These are phyloP conservation scores for Amblyopsis rosae DNA, from an alignment of 2,113 vertebrate genomes.

Conservation along the genomic window DNA sequence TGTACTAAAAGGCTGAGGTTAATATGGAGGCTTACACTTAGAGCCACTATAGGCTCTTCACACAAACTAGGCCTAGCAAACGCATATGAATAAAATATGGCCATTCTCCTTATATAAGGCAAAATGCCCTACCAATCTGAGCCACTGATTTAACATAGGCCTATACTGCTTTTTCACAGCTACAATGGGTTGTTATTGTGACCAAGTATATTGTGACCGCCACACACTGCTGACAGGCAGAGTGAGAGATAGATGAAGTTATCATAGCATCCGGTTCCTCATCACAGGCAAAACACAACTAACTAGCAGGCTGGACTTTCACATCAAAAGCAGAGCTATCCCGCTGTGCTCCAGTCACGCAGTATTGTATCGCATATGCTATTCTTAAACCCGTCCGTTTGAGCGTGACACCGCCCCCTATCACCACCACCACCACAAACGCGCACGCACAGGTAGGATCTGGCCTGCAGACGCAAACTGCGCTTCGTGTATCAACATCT, in stretches of 20 bases:
- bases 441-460: conserved; percentile 33
- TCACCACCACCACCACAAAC: not conserved
- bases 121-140: conserved; percentile 19
- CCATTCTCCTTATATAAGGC: conserved; percentile 52
- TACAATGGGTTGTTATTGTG: conserved; percentile 7
- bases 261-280: conserved; percentile 35
- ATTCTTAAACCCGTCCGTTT: conserved; percentile 26
- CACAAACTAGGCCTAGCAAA: conserved; percentile 29
- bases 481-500: conserved; percentile 58
- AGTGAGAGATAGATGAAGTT: not conserved
- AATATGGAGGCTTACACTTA: conserved; percentile 22
- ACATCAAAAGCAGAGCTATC: conserved; percentile 28
- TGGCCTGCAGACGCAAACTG: not conserved
- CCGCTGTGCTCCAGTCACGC: conserved; percentile 42
- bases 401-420: not conserved
- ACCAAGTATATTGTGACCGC: no score
- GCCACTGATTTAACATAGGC: not conserved
- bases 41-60: conserved; percentile 22
- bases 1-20: not conserved
- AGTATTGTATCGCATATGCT: conserved; percentile 33
- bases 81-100: conserved; percentile 66
- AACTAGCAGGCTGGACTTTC: conserved; percentile 18
- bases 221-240: not conserved
- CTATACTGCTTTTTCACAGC: not conserved
- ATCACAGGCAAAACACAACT: conserved; percentile 45